phyloP scores from a whole-genome alignment of 2,797 vertebrate species.

The Siniperca obscura region DNA sequence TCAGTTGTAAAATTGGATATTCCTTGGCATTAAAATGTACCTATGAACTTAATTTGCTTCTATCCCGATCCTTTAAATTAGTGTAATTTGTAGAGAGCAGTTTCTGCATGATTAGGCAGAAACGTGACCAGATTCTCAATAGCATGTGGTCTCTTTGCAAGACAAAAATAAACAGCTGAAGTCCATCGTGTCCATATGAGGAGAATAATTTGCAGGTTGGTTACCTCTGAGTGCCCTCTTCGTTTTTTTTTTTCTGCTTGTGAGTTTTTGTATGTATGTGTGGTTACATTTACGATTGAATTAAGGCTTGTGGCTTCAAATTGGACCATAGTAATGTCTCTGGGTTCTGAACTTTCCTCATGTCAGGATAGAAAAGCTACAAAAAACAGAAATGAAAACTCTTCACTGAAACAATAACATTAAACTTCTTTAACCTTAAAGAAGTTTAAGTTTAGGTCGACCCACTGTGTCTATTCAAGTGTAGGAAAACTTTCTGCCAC shows the following conservation, averaged over 20 bases:
- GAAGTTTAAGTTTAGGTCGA: not conserved
- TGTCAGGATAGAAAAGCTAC: too few relatives aligned
- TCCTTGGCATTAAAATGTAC: not conserved
- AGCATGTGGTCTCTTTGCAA: constrained; percentile 10
- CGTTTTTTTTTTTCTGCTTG: not conserved
- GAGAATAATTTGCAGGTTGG: constrained; percentile 39
- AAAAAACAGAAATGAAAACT: too few relatives aligned
- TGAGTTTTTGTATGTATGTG: not conserved
- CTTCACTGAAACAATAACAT: not conserved
- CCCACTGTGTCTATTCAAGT: not conserved
- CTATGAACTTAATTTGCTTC: constrained; percentile 15
- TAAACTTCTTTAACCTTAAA: not conserved
- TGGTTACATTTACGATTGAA: too few relatives aligned
- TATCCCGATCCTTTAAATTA: constrained; percentile 1
- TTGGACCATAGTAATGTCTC: too few relatives aligned
- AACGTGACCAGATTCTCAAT: constrained; percentile 51
- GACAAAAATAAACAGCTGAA: constrained; percentile 47
- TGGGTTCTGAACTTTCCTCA: too few relatives aligned
- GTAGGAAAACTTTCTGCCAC: not conserved
- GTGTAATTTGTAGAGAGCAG: constrained; percentile 35
- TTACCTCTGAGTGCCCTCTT: constrained; percentile 26
- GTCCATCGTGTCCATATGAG: constrained; percentile 21
- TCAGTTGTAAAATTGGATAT: not conserved
- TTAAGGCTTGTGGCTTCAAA: too few relatives aligned
- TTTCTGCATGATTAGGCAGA: constrained; percentile 45